Percentiles rank a stretch among this genome's conserved stretches.
Evolutionary conservation across 1,140 invertebrate genomes (phyloP).

Genomic region (Sycophaga agraensis): DNA sequence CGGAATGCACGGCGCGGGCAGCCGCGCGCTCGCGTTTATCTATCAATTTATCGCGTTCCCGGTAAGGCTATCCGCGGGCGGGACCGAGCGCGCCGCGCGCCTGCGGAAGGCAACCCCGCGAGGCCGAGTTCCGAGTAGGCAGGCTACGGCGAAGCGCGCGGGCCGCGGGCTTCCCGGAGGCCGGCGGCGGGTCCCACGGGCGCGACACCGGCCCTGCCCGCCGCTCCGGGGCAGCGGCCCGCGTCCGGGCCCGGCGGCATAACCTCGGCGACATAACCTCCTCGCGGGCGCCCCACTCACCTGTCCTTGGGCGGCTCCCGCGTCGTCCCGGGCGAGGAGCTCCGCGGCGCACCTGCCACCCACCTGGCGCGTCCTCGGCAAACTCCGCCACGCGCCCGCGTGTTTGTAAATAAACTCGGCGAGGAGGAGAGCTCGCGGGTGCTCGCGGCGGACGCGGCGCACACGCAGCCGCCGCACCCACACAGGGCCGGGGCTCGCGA

Average conservation of each 20-base stretch:
- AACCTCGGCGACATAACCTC: neutral
- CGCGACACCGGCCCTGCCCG: no score
- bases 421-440: neutral
- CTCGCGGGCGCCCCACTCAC: neutral
- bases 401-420: neutral
- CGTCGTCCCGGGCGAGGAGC: neutral
- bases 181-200: no score
- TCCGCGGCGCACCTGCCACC: neutral
- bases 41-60: constrained; percentile 21
- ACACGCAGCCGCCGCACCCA: neutral
- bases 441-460: neutral
- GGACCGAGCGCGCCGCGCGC: no score
- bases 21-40: neutral
- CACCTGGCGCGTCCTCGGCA: neutral
- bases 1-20: constrained; percentile 1
- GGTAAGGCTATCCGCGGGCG: no score
- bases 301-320: neutral
- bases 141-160: no score
- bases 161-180: no score
- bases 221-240: no score
- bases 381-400: no score
- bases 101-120: no score
- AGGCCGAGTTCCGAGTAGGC: no score
- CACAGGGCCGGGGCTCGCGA: no score
- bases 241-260: no score